Evolutionary conservation across 2,797 vertebrate species (phyloP), one percentile per base, ranked within the genome.

Genomic region (Caiman crocodilus): DNA sequence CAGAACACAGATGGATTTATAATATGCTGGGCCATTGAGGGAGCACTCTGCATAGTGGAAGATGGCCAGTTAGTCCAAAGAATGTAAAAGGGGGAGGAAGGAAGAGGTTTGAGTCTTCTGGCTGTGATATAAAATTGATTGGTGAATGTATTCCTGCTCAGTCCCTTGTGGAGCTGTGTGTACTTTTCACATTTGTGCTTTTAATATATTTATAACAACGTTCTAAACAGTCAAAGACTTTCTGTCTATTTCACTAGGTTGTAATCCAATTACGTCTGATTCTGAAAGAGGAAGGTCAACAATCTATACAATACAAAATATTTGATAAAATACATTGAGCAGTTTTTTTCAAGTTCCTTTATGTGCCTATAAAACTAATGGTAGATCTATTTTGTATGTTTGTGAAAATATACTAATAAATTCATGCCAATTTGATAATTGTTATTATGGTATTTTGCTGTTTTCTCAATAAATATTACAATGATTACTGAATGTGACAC

Each of bases 381-480:
- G 3, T 32, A 85, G 6, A 1, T 91, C 84, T 74, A 7, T 65
- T 84, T 30, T 92, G 71, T 71, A 10, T 84, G 61, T 76, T 93
- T 93, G 90, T 80, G 64, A 88, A 88, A 92, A 79, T 64, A 2
- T 81, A 87, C 84, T 93, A 60, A 84, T 92, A 86, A 90, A 84
- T 79, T 78, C 8, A 67, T 71, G 32, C 18, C 55, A 78, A 89
- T 92, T 85, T 97, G 17, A 57, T 84, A 85, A 61, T 91, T 93
- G 25, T 94, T 94, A 93, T 94, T 63, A 60, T 61, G 90, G 7
- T 23, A 86, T 91, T 89, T 93, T 90, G 1, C 13, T 92, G 20
- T 84, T 76, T 96, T 96, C 93, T 76, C 35, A 76, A 88, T 91
- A 90, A 71, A 74, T 84, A 86, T 88, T 69, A n/a, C 7, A 65